These are phyloP conservation scores for Drosophila oshimai DNA, from an alignment of 1,140 invertebrate genomes.

Conservation along the genomic window DNA sequence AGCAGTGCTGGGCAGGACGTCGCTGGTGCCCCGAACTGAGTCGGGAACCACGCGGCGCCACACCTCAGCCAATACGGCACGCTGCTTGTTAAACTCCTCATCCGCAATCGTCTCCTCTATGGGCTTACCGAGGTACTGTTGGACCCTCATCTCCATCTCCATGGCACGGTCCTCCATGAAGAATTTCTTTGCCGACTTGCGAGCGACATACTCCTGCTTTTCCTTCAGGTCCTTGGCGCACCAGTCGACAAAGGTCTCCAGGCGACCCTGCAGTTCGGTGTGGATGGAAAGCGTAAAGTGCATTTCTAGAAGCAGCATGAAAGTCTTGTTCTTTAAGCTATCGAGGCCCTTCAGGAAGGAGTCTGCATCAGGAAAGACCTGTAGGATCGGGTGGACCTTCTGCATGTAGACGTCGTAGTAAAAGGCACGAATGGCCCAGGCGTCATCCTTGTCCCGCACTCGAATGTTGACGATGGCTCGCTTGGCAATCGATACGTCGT, in stretches of 20 bases:
- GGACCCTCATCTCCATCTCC: conserved; percentile 52
- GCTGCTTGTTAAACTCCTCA: conserved; percentile 49
- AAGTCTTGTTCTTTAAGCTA: conserved; percentile 71
- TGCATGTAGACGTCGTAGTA: conserved; percentile 72
- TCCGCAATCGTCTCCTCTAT: conserved; percentile 57
- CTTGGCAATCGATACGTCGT: conserved; percentile 66
- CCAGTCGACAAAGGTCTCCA: conserved; percentile 72
- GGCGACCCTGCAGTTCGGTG: conserved; percentile 62
- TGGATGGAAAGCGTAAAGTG: conserved; percentile 70
- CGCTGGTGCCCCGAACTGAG: conserved; percentile 57
- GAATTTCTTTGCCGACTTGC: conserved; percentile 74
- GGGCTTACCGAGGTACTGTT: conserved; percentile 40
- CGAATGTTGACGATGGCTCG: conserved; percentile 69
- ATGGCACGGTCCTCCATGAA: conserved; percentile 74
- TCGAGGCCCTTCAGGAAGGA: conserved; percentile 63
- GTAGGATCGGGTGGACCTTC: conserved; percentile 64
- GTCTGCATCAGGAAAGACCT: conserved; percentile 66
- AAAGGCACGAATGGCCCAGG: conserved; percentile 75
- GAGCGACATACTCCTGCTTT: conserved; percentile 68
- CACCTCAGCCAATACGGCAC: conserved; percentile 60
- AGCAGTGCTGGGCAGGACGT: conserved; percentile 42
- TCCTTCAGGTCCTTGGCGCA: conserved; percentile 63
- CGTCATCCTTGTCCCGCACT: conserved; percentile 72
- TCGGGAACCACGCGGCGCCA: conserved; percentile 66
- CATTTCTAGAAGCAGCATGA: conserved; percentile 72